phyloP scores from a whole-genome alignment of 2,797 vertebrate genomes.

The Rhodeus uyekii region DNA sequence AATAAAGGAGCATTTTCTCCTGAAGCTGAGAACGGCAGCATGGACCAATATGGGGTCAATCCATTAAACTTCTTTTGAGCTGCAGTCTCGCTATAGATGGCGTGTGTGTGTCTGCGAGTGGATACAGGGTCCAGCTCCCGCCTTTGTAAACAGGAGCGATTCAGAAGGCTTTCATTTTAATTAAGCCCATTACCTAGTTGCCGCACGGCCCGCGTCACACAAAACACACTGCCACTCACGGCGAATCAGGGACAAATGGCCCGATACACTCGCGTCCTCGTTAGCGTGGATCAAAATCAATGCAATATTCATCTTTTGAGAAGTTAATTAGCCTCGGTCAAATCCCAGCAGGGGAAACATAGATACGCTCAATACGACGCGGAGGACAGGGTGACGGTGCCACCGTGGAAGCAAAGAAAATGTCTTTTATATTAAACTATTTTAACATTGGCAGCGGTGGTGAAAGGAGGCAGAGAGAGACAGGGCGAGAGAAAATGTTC shows the following conservation, averaged over 20 bases:
- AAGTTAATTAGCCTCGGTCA: conserved; percentile 57
- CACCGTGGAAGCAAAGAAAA: conserved; percentile 1
- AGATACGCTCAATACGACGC: conserved; percentile 27
- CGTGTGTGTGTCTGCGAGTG: neutral
- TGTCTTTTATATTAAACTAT: conserved; percentile 18
- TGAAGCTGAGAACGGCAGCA: conserved; percentile 73
- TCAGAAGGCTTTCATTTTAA: conserved; percentile 87
- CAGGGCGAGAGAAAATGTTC: neutral
- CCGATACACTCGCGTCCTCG: conserved; percentile 35
- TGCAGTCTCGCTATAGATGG: conserved; percentile 78
- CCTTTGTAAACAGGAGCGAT: conserved; percentile 84
- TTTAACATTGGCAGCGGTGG: neutral
- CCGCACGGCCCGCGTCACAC: conserved; percentile 53
- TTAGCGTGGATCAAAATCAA: conserved; percentile 48
- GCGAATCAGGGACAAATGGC: conserved; percentile 21
- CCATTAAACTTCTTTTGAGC: conserved; percentile 89
- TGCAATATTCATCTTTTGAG: conserved; percentile 53
- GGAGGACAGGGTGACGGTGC: conserved; percentile 17
- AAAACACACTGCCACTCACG: conserved; percentile 44
- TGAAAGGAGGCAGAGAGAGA: neutral
- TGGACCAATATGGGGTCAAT: conserved; percentile 83
- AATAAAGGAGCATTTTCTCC: conserved; percentile 75
- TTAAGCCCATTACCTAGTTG: conserved; percentile 88
- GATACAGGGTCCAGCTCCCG: conserved; percentile 69
- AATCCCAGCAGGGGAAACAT: conserved; percentile 39